These are phyloP conservation scores for Corythoichthys intestinalis DNA, from an alignment of 2,113 vertebrate species.

Conservation along the genomic window DNA sequence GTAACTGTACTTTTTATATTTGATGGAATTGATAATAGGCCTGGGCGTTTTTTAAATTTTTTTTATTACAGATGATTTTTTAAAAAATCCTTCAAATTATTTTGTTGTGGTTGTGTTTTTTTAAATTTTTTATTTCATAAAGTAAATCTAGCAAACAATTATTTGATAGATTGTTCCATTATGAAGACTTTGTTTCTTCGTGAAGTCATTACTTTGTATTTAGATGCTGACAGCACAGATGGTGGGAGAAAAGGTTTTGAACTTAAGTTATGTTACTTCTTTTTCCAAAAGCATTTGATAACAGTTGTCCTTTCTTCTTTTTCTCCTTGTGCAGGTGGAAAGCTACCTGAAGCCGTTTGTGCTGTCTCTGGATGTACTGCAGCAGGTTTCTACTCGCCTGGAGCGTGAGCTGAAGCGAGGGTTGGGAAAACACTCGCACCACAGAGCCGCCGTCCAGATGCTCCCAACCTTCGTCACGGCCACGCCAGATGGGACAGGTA, in stretches of 20 bases:
- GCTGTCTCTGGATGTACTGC: slow-evolving; percentile 62
- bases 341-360: slow-evolving; percentile 61
- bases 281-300: background rate
- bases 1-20: background rate
- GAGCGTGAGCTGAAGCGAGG: slow-evolving; percentile 65
- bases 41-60: no score
- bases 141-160: no score
- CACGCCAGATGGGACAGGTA: slow-evolving; percentile 81
- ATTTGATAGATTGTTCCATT: no score
- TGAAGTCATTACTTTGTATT: no score
- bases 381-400: slow-evolving; percentile 67
- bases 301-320: background rate
- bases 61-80: no score
- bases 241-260: background rate
- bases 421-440: slow-evolving; percentile 55
- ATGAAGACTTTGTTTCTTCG: no score
- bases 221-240: background rate
- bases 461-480: slow-evolving; percentile 81
- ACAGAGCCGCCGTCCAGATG: slow-evolving; percentile 72
- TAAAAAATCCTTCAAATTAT: no score
- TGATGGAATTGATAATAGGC: no score
- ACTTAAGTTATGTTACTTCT: no score
- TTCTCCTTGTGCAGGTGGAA: slow-evolving; percentile 59
- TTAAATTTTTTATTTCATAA: no score
- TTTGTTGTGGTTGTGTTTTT: no score